Evolutionary conservation across 2,888 invertebrate genomes (phyloP).

Genomic region (Geotrupes spiniger): DNA sequence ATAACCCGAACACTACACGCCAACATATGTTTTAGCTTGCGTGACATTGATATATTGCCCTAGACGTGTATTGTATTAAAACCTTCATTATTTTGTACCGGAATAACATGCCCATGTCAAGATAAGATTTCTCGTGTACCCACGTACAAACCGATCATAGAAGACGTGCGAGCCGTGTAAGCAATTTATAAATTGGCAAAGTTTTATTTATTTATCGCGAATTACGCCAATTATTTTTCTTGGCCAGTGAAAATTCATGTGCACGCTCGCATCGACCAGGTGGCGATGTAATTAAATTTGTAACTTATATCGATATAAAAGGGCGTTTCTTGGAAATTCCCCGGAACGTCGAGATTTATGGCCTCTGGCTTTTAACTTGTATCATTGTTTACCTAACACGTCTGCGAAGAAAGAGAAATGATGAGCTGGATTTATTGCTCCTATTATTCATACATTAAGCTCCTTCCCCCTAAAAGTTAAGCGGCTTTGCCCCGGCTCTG

Average conservation of each 20-base stretch:
- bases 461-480: conserved; percentile 15
- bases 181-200: too few relatives aligned
- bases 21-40: conserved; percentile 17
- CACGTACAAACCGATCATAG: too few relatives aligned
- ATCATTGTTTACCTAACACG: conserved; percentile 13
- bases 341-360: background rate
- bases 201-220: too few relatives aligned
- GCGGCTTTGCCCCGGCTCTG: conserved; percentile 20
- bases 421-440: conserved; percentile 19
- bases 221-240: too few relatives aligned
- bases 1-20: conserved; percentile 19
- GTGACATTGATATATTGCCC: conserved; percentile 18
- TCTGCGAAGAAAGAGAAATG: conserved; percentile 16
- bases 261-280: too few relatives aligned
- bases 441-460: conserved; percentile 22
- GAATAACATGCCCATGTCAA: conserved; percentile 18
- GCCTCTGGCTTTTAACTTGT: conserved; percentile 8
- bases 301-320: background rate
- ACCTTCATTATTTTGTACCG: conserved; percentile 16
- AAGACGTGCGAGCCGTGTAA: too few relatives aligned
- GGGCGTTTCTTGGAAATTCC: background rate
- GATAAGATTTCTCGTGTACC: background rate
- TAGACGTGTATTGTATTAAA: conserved; percentile 20
- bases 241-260: too few relatives aligned
- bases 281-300: background rate